Evolutionary conservation across 2,888 invertebrate species (phyloP).

Genomic region (Eilema depressum): DNA sequence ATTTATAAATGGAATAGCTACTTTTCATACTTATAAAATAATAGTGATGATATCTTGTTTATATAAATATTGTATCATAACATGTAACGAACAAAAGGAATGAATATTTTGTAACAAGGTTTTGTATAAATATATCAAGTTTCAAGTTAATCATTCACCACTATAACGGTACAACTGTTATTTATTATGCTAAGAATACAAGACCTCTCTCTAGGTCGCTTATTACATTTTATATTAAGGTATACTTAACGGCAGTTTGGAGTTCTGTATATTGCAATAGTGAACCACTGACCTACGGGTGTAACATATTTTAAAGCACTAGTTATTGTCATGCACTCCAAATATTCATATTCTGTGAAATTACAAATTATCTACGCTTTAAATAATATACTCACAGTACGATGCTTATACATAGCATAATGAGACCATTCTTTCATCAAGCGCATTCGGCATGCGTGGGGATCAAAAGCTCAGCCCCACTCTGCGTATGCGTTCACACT

Average conservation of each 20-base stretch:
- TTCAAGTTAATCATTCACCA: constrained; percentile 53
- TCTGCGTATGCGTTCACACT: constrained; percentile 64
- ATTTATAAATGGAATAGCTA: constrained; percentile 63
- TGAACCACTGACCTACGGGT: constrained; percentile 48
- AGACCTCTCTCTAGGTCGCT: constrained; percentile 32
- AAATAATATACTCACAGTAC: constrained; percentile 52
- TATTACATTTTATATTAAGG: constrained; percentile 29
- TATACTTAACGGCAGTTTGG: constrained; percentile 46
- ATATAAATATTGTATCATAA: constrained; percentile 12
- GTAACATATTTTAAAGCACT: constrained; percentile 74
- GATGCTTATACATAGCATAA: constrained; percentile 62
- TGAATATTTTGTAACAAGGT: constrained; percentile 49
- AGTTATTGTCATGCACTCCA: constrained; percentile 86
- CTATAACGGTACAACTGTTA: constrained; percentile 41
- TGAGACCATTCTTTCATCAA: constrained; percentile 72
- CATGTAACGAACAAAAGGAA: constrained; percentile 52
- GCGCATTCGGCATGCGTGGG: constrained; percentile 46
- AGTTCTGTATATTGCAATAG: constrained; percentile 43
- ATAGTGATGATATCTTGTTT: constrained; percentile 29
- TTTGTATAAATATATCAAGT: constrained; percentile 42
- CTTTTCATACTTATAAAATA: constrained; percentile 35
- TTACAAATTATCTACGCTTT: constrained; percentile 50
- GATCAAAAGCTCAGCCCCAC: constrained; percentile 20
- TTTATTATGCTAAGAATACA: constrained; percentile 42
- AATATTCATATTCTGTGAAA: constrained; percentile 50